phyloP scores from a whole-genome alignment of 1,140 invertebrate species.

The Planococcus citri region DNA sequence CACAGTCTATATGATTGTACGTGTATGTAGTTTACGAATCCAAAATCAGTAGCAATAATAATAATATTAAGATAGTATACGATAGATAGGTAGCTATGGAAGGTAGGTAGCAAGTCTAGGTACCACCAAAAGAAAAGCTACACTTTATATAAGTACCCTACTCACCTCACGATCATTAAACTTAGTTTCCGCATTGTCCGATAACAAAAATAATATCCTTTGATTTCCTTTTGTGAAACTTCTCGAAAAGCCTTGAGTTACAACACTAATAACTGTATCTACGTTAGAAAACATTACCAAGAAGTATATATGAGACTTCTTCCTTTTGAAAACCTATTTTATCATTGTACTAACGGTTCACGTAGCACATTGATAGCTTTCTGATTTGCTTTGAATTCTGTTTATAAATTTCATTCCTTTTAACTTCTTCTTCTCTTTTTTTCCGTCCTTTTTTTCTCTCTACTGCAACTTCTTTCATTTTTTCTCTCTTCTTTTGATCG shows the following conservation, averaged over 20 bases:
- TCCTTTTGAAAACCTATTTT: constrained; percentile 1
- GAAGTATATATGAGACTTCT: constrained; percentile 3
- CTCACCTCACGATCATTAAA: neutral
- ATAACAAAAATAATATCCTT: constrained; percentile 8
- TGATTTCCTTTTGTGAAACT: constrained; percentile 5
- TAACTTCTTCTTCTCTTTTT: neutral
- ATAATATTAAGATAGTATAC: too few species aligned
- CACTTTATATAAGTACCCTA: neutral
- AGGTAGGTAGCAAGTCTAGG: too few species aligned
- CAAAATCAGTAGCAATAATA: neutral
- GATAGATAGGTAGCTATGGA: too few species aligned
- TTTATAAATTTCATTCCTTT: neutral
- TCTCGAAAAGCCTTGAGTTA: constrained; percentile 2
- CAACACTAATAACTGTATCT: neutral
- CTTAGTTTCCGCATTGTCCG: constrained; percentile 1
- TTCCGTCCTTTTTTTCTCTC: neutral
- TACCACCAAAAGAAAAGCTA: neutral
- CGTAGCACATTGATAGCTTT: neutral
- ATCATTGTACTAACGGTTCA: constrained; percentile 6
- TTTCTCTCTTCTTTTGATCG: neutral
- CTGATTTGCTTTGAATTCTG: neutral
- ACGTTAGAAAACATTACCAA: neutral
- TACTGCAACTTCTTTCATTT: neutral
- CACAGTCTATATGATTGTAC: too few species aligned
- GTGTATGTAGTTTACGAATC: too few species aligned